phyloP scores from a whole-genome alignment of 2,888 invertebrate species.

The Stratiomys singularior region DNA sequence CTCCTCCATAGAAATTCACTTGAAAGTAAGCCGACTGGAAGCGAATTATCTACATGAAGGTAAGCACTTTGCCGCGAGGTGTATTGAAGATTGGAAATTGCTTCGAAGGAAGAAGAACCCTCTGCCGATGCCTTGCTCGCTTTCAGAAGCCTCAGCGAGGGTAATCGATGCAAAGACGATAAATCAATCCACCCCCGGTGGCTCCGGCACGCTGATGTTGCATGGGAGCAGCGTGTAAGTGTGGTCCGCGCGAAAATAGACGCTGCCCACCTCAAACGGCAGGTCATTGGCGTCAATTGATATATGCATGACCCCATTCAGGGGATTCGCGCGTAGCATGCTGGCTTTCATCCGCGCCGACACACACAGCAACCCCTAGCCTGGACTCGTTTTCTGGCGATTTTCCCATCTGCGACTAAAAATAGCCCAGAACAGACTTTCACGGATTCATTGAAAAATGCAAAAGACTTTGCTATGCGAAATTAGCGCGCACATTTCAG shows the following conservation, averaged over 20 bases:
- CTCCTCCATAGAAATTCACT: neutral
- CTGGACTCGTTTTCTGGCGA: neutral
- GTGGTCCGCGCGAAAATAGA: neutral
- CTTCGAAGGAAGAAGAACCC: neutral
- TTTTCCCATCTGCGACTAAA: neutral
- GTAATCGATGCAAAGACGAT: neutral
- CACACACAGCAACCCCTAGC: too few species aligned
- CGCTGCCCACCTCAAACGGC: neutral
- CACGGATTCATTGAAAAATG: neutral
- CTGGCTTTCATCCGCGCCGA: neutral
- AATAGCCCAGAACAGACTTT: constrained; percentile 18
- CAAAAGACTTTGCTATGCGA: too few species aligned
- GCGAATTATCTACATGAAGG: constrained; percentile 29
- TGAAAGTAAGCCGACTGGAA: constrained; percentile 11
- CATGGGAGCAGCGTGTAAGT: neutral
- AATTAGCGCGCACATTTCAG: too few species aligned
- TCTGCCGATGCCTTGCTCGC: neutral
- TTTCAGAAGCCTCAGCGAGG: neutral
- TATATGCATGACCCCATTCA: constrained; percentile 22
- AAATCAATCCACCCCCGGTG: neutral
- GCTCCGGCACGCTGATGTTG: neutral
- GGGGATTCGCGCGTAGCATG: neutral
- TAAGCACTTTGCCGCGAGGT: neutral
- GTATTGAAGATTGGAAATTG: neutral
- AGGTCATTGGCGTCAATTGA: constrained; percentile 25